A percentile compares a stretch with the other conserved stretches of the same genome.
Evolutionary conservation across 2,888 invertebrate species (phyloP).

Genomic region (Hydraecia micacea): DNA sequence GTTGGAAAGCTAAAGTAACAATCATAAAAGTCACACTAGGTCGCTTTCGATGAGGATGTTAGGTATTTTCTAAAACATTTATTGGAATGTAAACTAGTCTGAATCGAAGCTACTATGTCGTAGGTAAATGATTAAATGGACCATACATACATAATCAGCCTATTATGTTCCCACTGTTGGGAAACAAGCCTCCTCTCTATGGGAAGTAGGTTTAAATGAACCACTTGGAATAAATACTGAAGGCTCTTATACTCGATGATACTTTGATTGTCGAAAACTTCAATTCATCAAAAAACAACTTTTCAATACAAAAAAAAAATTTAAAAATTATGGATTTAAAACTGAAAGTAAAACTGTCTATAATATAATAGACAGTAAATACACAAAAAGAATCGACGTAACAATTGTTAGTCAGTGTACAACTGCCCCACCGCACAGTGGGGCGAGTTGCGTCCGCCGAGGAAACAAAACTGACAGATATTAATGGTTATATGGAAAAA

Average conservation of each 20-base stretch:
- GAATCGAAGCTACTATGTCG: not conserved
- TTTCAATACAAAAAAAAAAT: no score
- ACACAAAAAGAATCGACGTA: constrained; percentile 61
- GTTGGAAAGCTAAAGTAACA: not conserved
- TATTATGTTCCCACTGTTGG: no score
- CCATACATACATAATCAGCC: no score
- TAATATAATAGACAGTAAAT: constrained; percentile 42
- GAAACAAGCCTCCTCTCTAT: no score
- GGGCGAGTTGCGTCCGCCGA: constrained; percentile 81
- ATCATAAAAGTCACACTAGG: not conserved
- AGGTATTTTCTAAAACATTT: not conserved
- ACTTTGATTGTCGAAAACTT: not conserved
- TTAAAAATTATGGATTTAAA: not conserved
- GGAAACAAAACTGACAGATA: constrained; percentile 92
- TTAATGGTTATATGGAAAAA: constrained; percentile 92
- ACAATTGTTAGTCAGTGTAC: constrained; percentile 65
- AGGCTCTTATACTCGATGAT: not conserved
- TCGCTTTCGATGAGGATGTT: not conserved
- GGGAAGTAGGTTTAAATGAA: no score
- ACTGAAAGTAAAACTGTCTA: constrained; percentile 12
- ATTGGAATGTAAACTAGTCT: not conserved
- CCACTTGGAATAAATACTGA: not conserved
- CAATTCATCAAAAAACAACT: no score
- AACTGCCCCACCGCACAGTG: constrained; percentile 80
- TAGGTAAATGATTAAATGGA: not conserved